Conservation (phyloP, 2,888 invertebrate species). For the Portevinia maculata region DNA sequence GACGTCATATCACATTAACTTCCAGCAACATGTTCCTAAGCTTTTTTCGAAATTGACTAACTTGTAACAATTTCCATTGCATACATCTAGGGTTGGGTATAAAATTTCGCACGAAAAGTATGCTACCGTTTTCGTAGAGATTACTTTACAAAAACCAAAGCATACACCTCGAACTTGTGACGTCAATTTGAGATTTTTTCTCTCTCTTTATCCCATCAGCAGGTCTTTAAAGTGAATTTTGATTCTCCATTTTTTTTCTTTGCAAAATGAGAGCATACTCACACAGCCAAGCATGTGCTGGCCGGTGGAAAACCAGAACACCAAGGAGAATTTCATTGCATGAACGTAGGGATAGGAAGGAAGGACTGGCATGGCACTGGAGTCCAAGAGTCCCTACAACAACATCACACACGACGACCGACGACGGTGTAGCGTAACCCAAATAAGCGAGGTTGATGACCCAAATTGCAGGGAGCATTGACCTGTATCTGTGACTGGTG, state of each 20-base stretch:
- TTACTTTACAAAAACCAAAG: constrained; percentile 8
- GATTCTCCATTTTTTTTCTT: too few relatives aligned
- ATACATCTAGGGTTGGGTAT: constrained; percentile 8
- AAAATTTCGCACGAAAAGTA: constrained; percentile 30
- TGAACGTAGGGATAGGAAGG: constrained; percentile 12
- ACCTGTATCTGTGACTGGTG: constrained; percentile 78
- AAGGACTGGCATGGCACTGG: constrained; percentile 4
- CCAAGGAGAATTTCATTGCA: constrained; percentile 3
- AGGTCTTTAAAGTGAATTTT: too few relatives aligned
- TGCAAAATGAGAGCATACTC: constrained; percentile 56
- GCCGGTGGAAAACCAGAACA: constrained; percentile 22
- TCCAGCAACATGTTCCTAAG: constrained; percentile 54
- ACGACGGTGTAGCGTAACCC: constrained; percentile 76
- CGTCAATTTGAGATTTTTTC: constrained; percentile 50
- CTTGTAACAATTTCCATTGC: constrained; percentile 50
- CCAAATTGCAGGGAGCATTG: constrained; percentile 82
- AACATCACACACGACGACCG: constrained; percentile 7
- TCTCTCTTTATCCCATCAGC: constrained; percentile 24
- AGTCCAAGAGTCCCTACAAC: constrained; percentile 29
- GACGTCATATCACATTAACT: constrained; percentile 48
- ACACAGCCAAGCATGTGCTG: constrained; percentile 7
- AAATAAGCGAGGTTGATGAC: constrained; percentile 82
- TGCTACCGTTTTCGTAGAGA: constrained; percentile 8
- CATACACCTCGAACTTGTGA: constrained; percentile 45
- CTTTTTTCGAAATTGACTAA: constrained; percentile 51